Percentiles rank a stretch among this genome's conserved stretches.
phyloP scores from a whole-genome alignment of 2,888 invertebrate genomes.

The Kuschelorhynchus macadamiae region DNA sequence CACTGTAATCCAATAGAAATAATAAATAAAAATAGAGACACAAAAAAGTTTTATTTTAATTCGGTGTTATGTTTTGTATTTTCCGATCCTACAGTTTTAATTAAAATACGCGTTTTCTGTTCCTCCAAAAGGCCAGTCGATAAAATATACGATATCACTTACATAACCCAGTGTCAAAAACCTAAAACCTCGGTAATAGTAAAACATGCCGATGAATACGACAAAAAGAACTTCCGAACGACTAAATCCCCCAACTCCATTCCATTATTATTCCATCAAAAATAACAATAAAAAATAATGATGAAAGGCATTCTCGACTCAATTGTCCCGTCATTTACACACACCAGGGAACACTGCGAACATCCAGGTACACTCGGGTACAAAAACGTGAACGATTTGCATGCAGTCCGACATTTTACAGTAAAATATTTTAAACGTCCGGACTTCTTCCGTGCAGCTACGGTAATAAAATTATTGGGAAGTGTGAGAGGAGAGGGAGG shows the following conservation, averaged over 20 bases:
- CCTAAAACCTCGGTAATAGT: no score
- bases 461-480: background rate
- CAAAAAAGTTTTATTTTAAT: no score
- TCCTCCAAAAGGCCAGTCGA: no score
- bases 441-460: slow-evolving; percentile 14
- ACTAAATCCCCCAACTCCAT: slow-evolving; percentile 12
- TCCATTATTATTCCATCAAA: slow-evolving; percentile 27
- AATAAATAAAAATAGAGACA: no score
- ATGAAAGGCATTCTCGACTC: slow-evolving; percentile 20
- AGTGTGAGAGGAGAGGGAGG: slow-evolving; percentile 22
- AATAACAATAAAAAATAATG: slow-evolving; percentile 33
- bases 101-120: no score
- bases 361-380: slow-evolving; percentile 6
- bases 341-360: slow-evolving; percentile 28
- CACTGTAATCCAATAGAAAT: no score
- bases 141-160: no score
- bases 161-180: no score
- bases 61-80: no score
- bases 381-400: background rate
- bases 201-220: no score
- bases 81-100: no score
- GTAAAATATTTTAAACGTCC: slow-evolving; percentile 5
- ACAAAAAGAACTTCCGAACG: no score
- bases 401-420: slow-evolving; percentile 20
- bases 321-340: slow-evolving; percentile 28